phyloP scores from a whole-genome alignment of 2,113 vertebrate genomes.

The Lipotes vexillifer region DNA sequence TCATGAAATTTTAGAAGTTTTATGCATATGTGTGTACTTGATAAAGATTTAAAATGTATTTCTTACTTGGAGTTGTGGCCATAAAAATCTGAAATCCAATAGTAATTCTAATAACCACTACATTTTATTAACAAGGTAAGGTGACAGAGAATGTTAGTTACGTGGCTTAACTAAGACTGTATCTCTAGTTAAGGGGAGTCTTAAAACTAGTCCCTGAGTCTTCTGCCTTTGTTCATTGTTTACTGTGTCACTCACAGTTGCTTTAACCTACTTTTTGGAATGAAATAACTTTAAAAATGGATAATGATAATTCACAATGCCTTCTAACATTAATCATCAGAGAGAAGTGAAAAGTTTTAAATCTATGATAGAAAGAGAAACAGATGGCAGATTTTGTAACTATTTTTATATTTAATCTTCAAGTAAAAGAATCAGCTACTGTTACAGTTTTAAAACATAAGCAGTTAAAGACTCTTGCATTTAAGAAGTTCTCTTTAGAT shows the following conservation, averaged over 20 bases:
- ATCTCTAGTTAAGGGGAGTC: not conserved
- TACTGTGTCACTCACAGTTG: not conserved
- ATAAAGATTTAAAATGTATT: not conserved
- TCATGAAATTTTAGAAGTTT: not conserved
- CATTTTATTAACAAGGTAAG: not conserved
- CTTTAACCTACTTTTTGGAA: not conserved
- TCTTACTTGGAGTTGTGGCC: not conserved
- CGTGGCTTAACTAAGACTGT: not conserved
- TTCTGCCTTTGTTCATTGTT: not conserved
- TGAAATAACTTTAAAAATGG: not conserved
- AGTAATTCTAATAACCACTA: not conserved
- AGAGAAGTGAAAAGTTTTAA: constrained; percentile 11
- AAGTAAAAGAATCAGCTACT: not conserved
- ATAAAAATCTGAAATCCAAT: not conserved
- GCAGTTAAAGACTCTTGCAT: not conserved
- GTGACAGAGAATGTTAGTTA: not conserved
- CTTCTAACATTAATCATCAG: not conserved
- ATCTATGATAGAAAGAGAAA: constrained; percentile 7
- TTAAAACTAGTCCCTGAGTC: not conserved
- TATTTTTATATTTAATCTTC: constrained; percentile 29
- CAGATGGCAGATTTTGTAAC: not conserved
- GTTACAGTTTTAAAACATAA: not conserved
- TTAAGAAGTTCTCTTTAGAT: not conserved
- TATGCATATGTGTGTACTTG: not conserved
- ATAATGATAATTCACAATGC: not conserved